phyloP scores from a whole-genome alignment of 2,113 vertebrate species.

The Microcebus ravelobensis region DNA sequence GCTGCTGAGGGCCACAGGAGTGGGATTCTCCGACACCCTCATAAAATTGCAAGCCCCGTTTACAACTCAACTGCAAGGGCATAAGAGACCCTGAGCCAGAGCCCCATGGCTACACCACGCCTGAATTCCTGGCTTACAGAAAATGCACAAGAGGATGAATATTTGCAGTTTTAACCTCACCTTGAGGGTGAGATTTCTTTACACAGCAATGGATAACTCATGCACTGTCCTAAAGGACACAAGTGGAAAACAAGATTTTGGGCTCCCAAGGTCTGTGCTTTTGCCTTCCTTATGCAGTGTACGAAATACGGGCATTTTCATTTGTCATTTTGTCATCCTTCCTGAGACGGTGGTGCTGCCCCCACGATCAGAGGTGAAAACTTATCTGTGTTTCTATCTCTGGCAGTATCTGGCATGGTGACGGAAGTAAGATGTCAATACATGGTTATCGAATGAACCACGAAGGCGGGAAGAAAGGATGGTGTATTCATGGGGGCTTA shows the following conservation, averaged over 20 bases:
- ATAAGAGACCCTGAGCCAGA: accelerated
- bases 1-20: accelerated
- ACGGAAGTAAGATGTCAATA: neutral
- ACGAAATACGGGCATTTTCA: accelerated
- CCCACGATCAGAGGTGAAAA: neutral
- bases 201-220: neutral
- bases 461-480: accelerated
- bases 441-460: neutral
- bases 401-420: neutral
- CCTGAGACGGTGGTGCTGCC: accelerated
- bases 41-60: accelerated
- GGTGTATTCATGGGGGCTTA: accelerated
- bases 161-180: neutral
- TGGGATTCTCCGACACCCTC: accelerated
- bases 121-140: too few species aligned
- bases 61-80: accelerated
- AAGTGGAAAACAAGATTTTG: neutral
- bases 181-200: neutral
- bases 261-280: neutral
- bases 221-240: too few species aligned
- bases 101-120: accelerated
- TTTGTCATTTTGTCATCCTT: neutral
- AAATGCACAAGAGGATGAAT: neutral
- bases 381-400: neutral
- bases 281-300: neutral